Conservation (phyloP, 2,888 invertebrate species). For the Clepsis dumicolana region DNA sequence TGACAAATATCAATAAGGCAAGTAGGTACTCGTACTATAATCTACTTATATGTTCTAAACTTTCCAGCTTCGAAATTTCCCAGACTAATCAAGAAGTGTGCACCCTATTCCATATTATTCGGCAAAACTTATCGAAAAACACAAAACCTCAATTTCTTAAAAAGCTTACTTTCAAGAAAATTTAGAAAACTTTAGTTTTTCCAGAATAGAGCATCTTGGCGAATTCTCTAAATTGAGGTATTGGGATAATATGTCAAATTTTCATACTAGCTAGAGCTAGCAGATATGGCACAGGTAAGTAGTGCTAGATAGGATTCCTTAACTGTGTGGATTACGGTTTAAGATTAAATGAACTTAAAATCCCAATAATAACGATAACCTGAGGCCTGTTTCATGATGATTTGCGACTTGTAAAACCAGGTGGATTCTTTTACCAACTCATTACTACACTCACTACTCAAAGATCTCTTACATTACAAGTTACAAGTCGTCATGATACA, state of each 20-base stretch:
- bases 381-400: no score
- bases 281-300: not conserved
- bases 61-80: not conserved
- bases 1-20: no score
- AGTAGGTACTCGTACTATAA: not conserved
- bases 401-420: no score
- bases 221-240: slow-evolving; percentile 75
- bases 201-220: slow-evolving; percentile 59
- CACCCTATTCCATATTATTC: not conserved
- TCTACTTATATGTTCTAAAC: not conserved
- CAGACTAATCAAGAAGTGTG: not conserved
- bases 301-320: no score
- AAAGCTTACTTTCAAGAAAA: slow-evolving; percentile 14
- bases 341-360: no score
- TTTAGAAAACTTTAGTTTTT: not conserved
- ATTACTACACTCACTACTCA: no score
- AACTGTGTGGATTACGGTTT: no score
- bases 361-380: no score
- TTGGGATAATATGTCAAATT: slow-evolving; percentile 73
- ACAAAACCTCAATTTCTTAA: slow-evolving; percentile 24
- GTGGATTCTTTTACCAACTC: no score
- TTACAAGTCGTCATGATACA: no score
- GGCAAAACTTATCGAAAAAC: not conserved
- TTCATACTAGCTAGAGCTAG: slow-evolving; percentile 60
- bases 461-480: no score